Evolutionary conservation across 1,140 invertebrate genomes (phyloP), one percentile per base, ranked within the genome.

Genomic region (Atta texana): DNA sequence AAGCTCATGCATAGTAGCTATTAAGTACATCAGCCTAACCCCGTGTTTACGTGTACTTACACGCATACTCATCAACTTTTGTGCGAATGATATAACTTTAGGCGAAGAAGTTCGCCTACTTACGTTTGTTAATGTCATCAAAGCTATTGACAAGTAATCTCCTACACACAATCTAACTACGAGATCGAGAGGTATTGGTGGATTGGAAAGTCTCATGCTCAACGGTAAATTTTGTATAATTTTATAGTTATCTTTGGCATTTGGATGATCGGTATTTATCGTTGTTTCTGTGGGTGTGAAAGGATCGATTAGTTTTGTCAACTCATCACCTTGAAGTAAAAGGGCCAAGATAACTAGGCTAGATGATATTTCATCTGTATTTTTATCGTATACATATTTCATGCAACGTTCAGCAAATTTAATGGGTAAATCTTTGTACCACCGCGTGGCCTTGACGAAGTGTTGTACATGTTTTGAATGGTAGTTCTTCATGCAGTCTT

Each of bases 351-450:
- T 66, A 0, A 64, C 6, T 14, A 91, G 3, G 1, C 8, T 51
- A 16, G 31, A 2, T 2, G 31, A 39, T 14, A 34, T 34, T 0
- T 6, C 0, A 0, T 5, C 14, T 0, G 14, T 57, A 2, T 63
- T 28, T 0, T 63, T 21, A 12, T 72, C 8, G 0, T 4, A 1
- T 0, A 89, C 3, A 59, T 81, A 24, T 8, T 28, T 3, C 0
- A 63, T 16, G 10, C 85, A 78, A 6, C 63, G 31, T 0, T 81
- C 18, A 3, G 75, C 69, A 75, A 94, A 94, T 44, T 87, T 92
- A 0, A 93, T 89, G 0, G 94, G 94, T 5, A 95, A 82, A 1
- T 93, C 85, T 16, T 93, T 89, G 53, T 94, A 92, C 94, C 94
- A 95, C 0, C 88, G 91, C 7, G 64, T 57, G 0, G 59, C 34